These are phyloP conservation scores for Pipistrellus kuhlii DNA, from an alignment of 2,797 vertebrate genomes.

Conservation along the genomic window DNA sequence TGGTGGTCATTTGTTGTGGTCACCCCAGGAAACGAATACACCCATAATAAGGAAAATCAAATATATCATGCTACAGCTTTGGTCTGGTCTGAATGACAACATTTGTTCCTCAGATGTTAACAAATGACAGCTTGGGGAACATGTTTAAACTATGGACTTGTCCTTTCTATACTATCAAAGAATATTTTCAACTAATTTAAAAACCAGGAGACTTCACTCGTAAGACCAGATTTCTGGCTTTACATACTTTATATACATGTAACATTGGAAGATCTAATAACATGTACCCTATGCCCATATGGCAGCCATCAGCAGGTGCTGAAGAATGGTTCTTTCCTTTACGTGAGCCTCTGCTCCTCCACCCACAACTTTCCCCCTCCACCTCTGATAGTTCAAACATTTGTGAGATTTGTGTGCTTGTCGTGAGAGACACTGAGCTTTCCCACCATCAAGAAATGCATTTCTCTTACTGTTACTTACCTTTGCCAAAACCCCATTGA, in stretches of 20 bases:
- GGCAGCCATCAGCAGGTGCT: background rate
- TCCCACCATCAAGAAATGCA: background rate
- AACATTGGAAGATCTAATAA: background rate
- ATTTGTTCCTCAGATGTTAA: background rate
- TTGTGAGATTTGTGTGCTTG: no score
- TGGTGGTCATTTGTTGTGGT: background rate
- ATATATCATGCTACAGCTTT: background rate
- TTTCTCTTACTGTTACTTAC: background rate
- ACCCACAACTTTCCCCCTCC: no score
- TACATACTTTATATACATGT: background rate
- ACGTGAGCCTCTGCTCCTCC: background rate
- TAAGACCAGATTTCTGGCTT: background rate
- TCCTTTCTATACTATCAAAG: background rate
- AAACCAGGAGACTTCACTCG: background rate
- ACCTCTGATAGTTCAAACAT: no score
- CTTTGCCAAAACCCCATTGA: background rate
- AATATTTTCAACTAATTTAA: slow-evolving; percentile 5
- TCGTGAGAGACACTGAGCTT: background rate
- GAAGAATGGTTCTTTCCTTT: background rate
- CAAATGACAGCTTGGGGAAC: background rate
- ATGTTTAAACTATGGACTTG: background rate
- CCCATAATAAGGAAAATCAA: background rate
- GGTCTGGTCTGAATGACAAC: background rate
- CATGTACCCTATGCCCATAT: background rate
- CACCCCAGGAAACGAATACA: background rate